Base-by-base conservation (phyloP, 2,888 invertebrate genomes). In the Pemphredon lugubris region DNA sequence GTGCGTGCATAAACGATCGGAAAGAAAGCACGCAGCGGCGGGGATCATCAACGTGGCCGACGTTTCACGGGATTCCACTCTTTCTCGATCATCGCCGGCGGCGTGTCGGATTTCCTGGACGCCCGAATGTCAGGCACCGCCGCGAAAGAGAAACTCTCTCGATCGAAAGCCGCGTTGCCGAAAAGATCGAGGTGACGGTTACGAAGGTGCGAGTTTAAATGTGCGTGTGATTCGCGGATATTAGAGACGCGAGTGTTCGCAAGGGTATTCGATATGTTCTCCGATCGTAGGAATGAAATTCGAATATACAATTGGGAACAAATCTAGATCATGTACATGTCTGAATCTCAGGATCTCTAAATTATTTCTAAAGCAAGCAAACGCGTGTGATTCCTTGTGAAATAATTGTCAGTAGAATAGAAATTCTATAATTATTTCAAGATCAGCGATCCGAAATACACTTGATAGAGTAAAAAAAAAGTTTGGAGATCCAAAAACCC, bases 31-130 rank as follows among this genome's bases (percentile, higher is more conserved):
- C 26, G 42, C 6, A 3, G 32, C n/a, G n/a, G n/a, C n/a, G n/a
- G n/a, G n/a, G n/a, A n/a, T n/a, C n/a, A 45, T 55, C 34, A 68
- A 40, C 68, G 50, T 42, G 37, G 34, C n/a, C n/a, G n/a, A n/a
- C 53, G 45, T 13, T 63, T 74, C 51, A 54, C 13, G 55, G 55
- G 55, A 73, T 72, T 72, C 72, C 47, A n/a, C n/a, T 55, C 57
- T 14, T 57, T 45, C 55, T 40, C 32, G 64, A 55, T 63, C 34
- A 51, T 54, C 30, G 54, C 18, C 48, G 32, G 6, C 30, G 40
- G 32, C 57, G 71, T 55, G 45, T 66, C 61, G 45, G 48, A 71
- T 73, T 71, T 73, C 73, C 42, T 66, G 60, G 34, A 37, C 9
- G 47, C 44, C 20, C 53, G 55, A 61, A 64, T 5, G 34, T 64